Base-by-base conservation (phyloP, 1,140 invertebrate genomes). In the Gryllus bimaculatus region DNA sequence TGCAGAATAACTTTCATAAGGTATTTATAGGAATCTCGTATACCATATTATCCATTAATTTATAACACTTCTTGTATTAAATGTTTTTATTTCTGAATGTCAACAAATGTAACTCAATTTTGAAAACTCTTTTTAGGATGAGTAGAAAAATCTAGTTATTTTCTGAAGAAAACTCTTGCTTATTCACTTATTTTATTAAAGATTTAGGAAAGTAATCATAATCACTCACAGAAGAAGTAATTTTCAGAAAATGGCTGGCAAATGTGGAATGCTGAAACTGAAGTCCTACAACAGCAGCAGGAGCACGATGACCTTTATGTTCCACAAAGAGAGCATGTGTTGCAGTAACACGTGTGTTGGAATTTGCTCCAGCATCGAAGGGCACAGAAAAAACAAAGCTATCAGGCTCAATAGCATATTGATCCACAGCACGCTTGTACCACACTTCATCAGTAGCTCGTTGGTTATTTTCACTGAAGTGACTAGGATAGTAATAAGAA, bases 301-400 rank as follows among this genome's bases (percentile, higher is more conserved):
- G 94, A 8, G 95, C 95, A 82, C 93, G 90, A 82, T 95, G 91
- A 8, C 93, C 93, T 81, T 93, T 92, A 78, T 92, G 91, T 82
- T 95, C 93, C 10, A 97, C 90, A 83, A 96, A 97, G 77, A 98
- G 92, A 0, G 96, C 96, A 84, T 96, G 94, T 0, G 94, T 96
- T 8, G 94, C 96, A 48, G 95, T 94, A 8, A 97, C 94, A 75
- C 95, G 83, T 26, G 93, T 92, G 81, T 91, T 89, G 47, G 83
- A 81, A 78, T 83, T 85, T 47, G 86, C 84, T 88, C 90, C 93
- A 81, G 92, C 93, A 83, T 94, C 91, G 83, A 94, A 96, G 7
- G 96, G 95, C 10, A 98, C 94, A 79, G 95, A 96, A 85, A 94
- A 97, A 0, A 97, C 95, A 85, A 97, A 97, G 83, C 94, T 95